Conservation (phyloP, 2,113 vertebrate species). For the Sylvilagus bachmani region DNA sequence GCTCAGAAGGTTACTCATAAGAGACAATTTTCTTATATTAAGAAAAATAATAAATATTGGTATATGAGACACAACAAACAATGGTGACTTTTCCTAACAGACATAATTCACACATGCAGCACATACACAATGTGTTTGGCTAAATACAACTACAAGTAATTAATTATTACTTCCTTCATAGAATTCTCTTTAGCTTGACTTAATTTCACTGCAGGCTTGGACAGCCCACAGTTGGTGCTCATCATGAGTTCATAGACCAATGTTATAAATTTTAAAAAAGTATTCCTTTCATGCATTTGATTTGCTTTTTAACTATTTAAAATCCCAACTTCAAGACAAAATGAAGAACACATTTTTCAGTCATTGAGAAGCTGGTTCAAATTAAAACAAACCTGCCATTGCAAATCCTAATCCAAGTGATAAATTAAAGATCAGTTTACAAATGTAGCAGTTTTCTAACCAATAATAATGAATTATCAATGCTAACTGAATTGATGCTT, state of each 20-base stretch:
- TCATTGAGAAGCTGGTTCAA: constrained; percentile 87
- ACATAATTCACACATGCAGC: background rate
- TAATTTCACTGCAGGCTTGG: constrained; percentile 61
- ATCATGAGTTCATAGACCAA: constrained; percentile 69
- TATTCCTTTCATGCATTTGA: constrained; percentile 74
- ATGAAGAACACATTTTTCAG: constrained; percentile 91
- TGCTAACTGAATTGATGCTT: constrained; percentile 88
- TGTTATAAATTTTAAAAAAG: constrained; percentile 70
- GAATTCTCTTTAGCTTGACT: constrained; percentile 61
- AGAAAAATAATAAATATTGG: constrained; percentile 6
- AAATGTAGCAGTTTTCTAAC: constrained; percentile 89
- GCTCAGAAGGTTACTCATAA: constrained; percentile 59
- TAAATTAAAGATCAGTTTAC: constrained; percentile 89
- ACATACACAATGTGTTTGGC: background rate
- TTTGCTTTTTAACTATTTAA: constrained; percentile 75
- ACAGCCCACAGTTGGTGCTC: constrained; percentile 59
- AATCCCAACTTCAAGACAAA: constrained; percentile 83
- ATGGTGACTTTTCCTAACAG: constrained; percentile 40
- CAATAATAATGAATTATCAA: constrained; percentile 90
- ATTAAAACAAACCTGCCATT: constrained; percentile 88
- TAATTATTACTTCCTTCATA: constrained; percentile 53
- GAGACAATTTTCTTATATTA: constrained; percentile 49
- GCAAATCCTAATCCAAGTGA: constrained; percentile 87
- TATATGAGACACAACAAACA: constrained; percentile 29
- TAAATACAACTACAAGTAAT: constrained; percentile 56